phyloP scores from a whole-genome alignment of 37 sponge, comb jelly and placozoan species.

The Amphimedon queenslandica region DNA sequence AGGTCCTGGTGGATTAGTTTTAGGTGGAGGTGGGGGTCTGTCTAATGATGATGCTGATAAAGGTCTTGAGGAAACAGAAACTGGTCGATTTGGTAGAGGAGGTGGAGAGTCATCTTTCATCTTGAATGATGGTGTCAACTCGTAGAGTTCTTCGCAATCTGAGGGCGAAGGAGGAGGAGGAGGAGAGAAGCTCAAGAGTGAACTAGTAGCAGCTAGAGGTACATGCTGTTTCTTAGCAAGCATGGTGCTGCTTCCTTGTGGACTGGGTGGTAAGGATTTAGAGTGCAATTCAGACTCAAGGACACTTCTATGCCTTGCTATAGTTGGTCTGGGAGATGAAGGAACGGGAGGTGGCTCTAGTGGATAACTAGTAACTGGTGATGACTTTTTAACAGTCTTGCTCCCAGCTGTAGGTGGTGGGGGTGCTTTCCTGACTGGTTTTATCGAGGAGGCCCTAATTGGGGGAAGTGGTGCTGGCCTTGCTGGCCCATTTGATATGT shows the following conservation, averaged over 20 bases:
- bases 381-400: neutral
- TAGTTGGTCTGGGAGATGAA: neutral
- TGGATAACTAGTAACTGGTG: neutral
- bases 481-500: neutral
- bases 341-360: neutral
- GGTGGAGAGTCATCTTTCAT: neutral
- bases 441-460: neutral
- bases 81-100: neutral
- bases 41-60: neutral
- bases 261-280: too few relatives aligned
- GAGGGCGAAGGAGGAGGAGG: conserved; percentile 1
- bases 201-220: too few relatives aligned
- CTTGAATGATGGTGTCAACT: too few relatives aligned
- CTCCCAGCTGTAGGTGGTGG: neutral
- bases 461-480: neutral
- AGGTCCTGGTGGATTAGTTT: neutral
- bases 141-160: neutral
- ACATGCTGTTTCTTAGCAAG: too few relatives aligned
- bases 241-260: too few relatives aligned
- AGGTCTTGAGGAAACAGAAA: neutral
- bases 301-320: too few relatives aligned
- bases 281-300: too few relatives aligned
- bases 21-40: neutral
- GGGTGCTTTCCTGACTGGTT: neutral
- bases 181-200: too few relatives aligned